Conservation (phyloP, 2,888 invertebrate species). For the Scaptomyza caliginosa region DNA sequence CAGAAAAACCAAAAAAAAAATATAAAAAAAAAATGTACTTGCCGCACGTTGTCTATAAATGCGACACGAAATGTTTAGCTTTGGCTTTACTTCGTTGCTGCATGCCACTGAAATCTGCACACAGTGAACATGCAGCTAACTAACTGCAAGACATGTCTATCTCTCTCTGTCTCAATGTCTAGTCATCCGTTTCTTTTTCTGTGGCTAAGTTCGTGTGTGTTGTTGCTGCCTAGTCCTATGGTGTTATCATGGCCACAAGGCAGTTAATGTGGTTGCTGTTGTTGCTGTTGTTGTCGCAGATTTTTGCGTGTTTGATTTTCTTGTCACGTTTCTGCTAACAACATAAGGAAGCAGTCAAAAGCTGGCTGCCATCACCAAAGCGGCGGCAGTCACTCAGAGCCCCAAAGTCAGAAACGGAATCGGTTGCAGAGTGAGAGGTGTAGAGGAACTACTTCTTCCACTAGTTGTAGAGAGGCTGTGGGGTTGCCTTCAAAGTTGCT, state of each 20-base stretch:
- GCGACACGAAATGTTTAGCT: conserved; percentile 77
- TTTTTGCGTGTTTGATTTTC: conserved; percentile 80
- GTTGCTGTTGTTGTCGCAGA: conserved; percentile 48
- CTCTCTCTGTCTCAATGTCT: conserved; percentile 2
- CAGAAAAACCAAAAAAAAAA: conserved; percentile 7
- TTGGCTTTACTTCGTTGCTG: conserved; percentile 35
- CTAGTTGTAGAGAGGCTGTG: background rate
- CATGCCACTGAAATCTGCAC: conserved; percentile 67
- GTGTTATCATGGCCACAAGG: conserved; percentile 54
- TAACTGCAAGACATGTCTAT: conserved; percentile 68
- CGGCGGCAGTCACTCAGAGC: conserved; percentile 47
- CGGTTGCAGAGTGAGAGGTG: conserved; percentile 3
- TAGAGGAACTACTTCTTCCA: background rate
- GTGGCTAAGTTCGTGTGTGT: conserved; percentile 19
- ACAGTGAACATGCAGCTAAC: conserved; percentile 65
- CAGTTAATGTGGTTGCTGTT: conserved; percentile 29
- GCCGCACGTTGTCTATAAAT: conserved; percentile 77
- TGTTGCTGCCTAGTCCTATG: conserved; percentile 28
- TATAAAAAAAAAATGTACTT: conserved; percentile 11
- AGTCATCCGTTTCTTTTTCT: conserved; percentile 22
- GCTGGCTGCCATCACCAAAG: conserved; percentile 65
- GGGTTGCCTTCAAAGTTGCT: background rate
- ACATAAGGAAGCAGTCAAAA: conserved; percentile 79
- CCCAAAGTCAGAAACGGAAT: conserved; percentile 30
- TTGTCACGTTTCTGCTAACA: conserved; percentile 81